Evolutionary conservation across 2,113 vertebrate species (phyloP).

Genomic region (Saimiri boliviensis): DNA sequence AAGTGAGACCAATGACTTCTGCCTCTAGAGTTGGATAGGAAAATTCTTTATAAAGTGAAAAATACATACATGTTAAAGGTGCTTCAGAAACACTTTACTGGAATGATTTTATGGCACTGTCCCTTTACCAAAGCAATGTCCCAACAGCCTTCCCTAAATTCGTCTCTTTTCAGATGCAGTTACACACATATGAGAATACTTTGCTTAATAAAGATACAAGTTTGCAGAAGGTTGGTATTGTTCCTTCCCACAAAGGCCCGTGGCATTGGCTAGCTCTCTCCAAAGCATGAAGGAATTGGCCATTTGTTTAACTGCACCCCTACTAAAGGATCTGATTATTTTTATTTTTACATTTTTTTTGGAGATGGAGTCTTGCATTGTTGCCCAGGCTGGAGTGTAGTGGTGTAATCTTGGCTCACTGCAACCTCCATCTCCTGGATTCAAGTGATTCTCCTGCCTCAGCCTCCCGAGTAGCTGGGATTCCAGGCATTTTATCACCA

Average conservation of each 20-base stretch:
- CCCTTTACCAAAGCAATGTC: background rate
- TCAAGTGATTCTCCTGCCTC: too few species aligned
- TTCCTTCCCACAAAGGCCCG: background rate
- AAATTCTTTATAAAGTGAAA: background rate
- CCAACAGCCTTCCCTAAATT: background rate
- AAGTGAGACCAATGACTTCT: background rate
- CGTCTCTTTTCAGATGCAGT: conserved; percentile 85
- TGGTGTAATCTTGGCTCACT: too few species aligned
- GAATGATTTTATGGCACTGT: background rate
- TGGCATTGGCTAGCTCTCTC: background rate
- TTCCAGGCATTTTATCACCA: too few species aligned
- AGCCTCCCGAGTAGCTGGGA: too few species aligned
- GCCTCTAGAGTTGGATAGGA: background rate
- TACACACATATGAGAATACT: conserved; percentile 84
- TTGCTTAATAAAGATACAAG: conserved; percentile 86
- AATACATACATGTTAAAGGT: background rate
- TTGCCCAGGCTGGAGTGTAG: too few species aligned
- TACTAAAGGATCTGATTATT: background rate
- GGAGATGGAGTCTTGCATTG: too few species aligned
- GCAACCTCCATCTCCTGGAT: too few species aligned
- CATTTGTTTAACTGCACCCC: background rate
- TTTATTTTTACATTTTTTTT: too few species aligned
- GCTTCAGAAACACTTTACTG: background rate
- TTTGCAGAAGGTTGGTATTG: conserved; percentile 86
- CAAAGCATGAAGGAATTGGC: background rate